A percentile compares a stretch with the other conserved stretches of the same genome.
These are phyloP conservation scores for Lasioglossum malachurum DNA, from an alignment of 2,888 invertebrate species.

Conservation along the genomic window DNA sequence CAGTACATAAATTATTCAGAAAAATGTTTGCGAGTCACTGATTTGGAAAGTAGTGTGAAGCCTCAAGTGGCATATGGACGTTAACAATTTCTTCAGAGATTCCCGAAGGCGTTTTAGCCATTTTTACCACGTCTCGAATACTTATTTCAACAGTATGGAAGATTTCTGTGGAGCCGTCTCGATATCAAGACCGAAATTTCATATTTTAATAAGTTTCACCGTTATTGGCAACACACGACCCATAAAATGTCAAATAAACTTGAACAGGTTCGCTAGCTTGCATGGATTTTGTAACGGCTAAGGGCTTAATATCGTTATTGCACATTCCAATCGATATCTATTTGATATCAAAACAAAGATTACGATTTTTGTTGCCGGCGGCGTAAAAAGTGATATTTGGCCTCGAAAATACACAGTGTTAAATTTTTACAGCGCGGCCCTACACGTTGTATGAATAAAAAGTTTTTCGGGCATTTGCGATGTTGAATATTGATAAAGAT, in stretches of 20 bases:
- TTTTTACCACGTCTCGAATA: neutral
- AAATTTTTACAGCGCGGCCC: neutral
- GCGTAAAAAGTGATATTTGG: slow-evolving; percentile 22
- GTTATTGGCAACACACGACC: slow-evolving; percentile 18
- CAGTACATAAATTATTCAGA: neutral
- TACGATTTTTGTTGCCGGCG: slow-evolving; percentile 32
- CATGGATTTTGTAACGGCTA: slow-evolving; percentile 50
- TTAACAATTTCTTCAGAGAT: neutral
- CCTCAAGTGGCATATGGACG: neutral
- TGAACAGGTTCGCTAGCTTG: slow-evolving; percentile 49
- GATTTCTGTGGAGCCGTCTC: neutral
- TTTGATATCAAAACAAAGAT: slow-evolving; percentile 25
- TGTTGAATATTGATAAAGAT: neutral
- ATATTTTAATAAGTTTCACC: slow-evolving; percentile 57
- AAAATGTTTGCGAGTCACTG: neutral
- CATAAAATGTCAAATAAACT: slow-evolving; percentile 60
- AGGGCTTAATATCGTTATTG: slow-evolving; percentile 59
- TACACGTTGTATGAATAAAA: neutral
- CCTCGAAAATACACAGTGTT: slow-evolving; percentile 33
- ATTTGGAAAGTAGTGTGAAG: neutral
- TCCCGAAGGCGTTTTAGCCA: neutral
- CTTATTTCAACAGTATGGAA: neutral
- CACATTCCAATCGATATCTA: slow-evolving; percentile 54
- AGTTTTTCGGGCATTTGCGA: neutral
- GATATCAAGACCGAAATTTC: slow-evolving; percentile 44